Evolutionary conservation across 2,113 vertebrate genomes (phyloP), one percentile per base, ranked within the genome.

Genomic region (Brachypodius melanocephalos): DNA sequence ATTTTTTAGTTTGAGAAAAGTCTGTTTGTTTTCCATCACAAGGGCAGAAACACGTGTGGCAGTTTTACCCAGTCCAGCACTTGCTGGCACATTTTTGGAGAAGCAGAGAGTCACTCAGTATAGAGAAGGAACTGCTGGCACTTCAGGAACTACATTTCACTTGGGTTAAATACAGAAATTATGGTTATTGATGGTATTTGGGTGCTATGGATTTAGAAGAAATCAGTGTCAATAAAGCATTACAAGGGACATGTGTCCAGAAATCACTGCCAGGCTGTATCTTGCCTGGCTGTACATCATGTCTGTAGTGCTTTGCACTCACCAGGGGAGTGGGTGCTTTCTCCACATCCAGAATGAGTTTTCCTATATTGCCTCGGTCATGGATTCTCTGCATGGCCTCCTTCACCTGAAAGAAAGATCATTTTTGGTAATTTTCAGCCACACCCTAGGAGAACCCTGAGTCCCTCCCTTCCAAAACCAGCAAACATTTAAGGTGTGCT

Each of bases 331-430:
- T 99, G 24, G 99, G 99, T 51, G 99, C 97, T 93, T 99, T 99
- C 94, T 99, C 99, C 22, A 99, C 98, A 95, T 99, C 99, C 98
- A 99, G 97, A 95, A 99, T 99, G 79, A 99, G 98, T 93, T 99
- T 99, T 90, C 99, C 99, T 74, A 99, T 98, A 97, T 99, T 99
- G 45, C 99, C 99, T 98, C 99, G 98, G 98, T 99, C 99, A 14
- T 99, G 99, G 96, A 99, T 99, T 97, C 99, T 98, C 98, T 99
- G 99, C 99, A 99, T 99, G 80, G 99, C 99, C 82, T 99, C 99
- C 96, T 99, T 99, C 58, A 99, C 99, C 99, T 99, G 97, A 36
- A 89, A 95, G 62, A 93, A 14, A 90, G 32, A 83, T 14, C 76
- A 88, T 51, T 28, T 5, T 3, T 55, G 57, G 4, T 51, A 36